Evolutionary conservation across 2,888 invertebrate species (phyloP).

Genomic region (Petrophora chlorosata): DNA sequence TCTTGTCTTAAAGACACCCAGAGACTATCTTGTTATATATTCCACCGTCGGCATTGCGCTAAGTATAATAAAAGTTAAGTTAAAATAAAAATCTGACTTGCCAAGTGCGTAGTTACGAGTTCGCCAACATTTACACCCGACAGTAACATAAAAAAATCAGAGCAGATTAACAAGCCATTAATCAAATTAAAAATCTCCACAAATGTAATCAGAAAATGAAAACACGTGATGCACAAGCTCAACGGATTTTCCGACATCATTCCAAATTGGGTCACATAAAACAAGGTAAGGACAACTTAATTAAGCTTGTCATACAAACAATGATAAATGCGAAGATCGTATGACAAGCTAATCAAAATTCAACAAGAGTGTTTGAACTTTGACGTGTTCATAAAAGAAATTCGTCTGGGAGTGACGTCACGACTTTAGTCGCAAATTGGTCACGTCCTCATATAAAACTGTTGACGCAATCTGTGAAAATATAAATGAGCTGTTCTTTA

Average conservation of each 20-base stretch:
- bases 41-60: no score
- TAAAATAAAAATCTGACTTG: no score
- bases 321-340: constrained; percentile 66
- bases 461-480: constrained; percentile 35
- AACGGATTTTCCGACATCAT: constrained; percentile 44
- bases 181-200: constrained; percentile 22
- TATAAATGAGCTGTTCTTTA: constrained; percentile 16
- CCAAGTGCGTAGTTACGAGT: no score
- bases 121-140: no score
- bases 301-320: constrained; percentile 67
- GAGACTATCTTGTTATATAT: no score
- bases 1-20: no score
- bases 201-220: constrained; percentile 27
- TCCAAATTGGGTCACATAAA: constrained; percentile 60
- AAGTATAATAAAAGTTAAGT: no score
- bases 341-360: constrained; percentile 69
- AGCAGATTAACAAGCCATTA: constrained; percentile 8
- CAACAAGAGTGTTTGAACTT: constrained; percentile 71
- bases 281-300: constrained; percentile 69
- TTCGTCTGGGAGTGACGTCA: constrained; percentile 23
- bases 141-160: background rate
- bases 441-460: constrained; percentile 36
- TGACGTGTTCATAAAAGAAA: constrained; percentile 56
- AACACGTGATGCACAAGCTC: constrained; percentile 24
- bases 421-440: constrained; percentile 33